Percentiles rank a stretch among this genome's conserved stretches.
phyloP scores from a whole-genome alignment of 92 coral and sea anemone genomes.

The Porites rus region DNA sequence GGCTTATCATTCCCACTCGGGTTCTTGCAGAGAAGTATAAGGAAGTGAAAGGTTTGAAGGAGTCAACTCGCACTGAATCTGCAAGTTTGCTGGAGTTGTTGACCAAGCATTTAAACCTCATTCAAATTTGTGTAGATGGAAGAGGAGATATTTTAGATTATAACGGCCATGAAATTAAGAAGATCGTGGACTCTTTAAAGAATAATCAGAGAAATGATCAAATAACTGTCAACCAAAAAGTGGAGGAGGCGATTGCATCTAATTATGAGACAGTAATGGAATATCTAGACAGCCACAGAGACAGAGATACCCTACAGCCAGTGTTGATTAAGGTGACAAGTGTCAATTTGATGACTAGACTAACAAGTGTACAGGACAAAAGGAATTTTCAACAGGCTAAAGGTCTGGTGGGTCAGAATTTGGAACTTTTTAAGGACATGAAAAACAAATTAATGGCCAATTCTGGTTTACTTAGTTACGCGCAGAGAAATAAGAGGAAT shows the following conservation, averaged over 20 bases:
- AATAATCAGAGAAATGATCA: not conserved
- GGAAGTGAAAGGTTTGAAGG: not conserved
- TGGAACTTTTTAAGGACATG: slow-evolving; percentile 25
- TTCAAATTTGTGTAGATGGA: slow-evolving; percentile 56
- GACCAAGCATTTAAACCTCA: slow-evolving; percentile 21
- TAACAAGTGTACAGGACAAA: slow-evolving; percentile 15
- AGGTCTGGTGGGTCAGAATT: not conserved
- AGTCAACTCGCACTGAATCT: not conserved
- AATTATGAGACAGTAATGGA: not conserved
- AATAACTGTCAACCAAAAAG: slow-evolving; percentile 9
- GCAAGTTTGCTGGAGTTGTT: slow-evolving; percentile 1
- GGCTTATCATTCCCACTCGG: slow-evolving; percentile 60
- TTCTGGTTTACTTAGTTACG: not conserved
- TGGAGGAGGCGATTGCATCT: not conserved
- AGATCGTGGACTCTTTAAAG: slow-evolving; percentile 16
- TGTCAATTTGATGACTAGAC: slow-evolving; percentile 24
- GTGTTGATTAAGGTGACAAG: slow-evolving; percentile 32
- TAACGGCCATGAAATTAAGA: not conserved
- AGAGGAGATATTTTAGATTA: slow-evolving; percentile 38
- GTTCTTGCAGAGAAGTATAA: slow-evolving; percentile 47
- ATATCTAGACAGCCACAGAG: slow-evolving; percentile 35
- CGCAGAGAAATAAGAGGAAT: slow-evolving; percentile 9
- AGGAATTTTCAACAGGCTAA: slow-evolving; percentile 5
- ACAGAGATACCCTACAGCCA: slow-evolving; percentile 23
- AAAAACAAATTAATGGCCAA: not conserved